Evolutionary conservation across 1,140 invertebrate species (phyloP), one percentile per base, ranked within the genome.

Genomic region (Archivesica marissinica): DNA sequence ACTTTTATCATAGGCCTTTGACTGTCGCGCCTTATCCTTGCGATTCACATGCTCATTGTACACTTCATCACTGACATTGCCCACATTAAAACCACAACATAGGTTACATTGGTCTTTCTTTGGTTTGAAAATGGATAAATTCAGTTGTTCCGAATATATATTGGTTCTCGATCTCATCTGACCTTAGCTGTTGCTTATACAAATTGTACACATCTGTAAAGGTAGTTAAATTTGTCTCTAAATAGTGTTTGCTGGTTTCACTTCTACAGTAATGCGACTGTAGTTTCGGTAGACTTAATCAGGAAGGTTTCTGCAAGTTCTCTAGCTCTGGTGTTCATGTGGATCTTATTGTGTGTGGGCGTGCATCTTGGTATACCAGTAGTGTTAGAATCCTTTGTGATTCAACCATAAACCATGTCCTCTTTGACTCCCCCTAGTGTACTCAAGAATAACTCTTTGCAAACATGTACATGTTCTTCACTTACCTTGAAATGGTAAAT

Each of bases 31-130:
- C 59, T 76, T 52, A 38, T 76, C 41, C 59, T 54, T 76, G 28
- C 2, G 15, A 25, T 28, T n/a, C 7, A 76, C 23, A 38, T 76
- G 74, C 23, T 54, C 2, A 20, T 76, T 47, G 39, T 76, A 76
- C 13, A 15, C 33, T 38, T 56, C 47, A 20, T 76, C 50, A 33
- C 33, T 20, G n/a, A 76, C 4, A 30, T 76, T 76, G 2, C 52
- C 52, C 35, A 52, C 74, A 35, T 56, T 39, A 35, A 56, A 38
- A 38, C 39, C 74, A 30, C 50, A 77, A 77, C 74, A 77, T 2
- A 35, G 54, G 25, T 77, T 52, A 59, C 74, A 76, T 39, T 35
- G 47, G 47, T 75, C 72, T 35, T 75, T 75, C 30, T 75, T 75
- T 33, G 44, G 72, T 35, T 75, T n/a, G 44, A 41, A 75, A 35